Conservation (phyloP, 2,113 vertebrate species). For the Cyprinus carpio region DNA sequence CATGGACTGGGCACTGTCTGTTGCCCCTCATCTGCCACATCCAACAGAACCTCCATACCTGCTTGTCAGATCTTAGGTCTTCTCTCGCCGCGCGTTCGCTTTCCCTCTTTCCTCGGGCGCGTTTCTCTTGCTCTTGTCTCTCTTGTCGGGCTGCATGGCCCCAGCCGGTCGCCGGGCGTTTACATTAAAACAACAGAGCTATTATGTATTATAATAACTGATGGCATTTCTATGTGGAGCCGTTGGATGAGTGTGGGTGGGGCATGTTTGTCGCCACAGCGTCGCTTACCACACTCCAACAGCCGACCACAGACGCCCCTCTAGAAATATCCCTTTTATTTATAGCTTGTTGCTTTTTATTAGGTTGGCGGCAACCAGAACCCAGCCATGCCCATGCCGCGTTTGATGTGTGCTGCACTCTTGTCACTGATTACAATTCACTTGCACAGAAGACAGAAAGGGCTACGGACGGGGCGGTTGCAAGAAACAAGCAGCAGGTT, state of each 20-base stretch:
- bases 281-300: not conserved
- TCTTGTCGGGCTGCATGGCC: too few relatives aligned
- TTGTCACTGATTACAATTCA: constrained; percentile 74
- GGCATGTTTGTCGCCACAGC: not conserved
- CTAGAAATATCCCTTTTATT: constrained; percentile 83
- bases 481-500: too few relatives aligned
- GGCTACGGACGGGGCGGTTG: too few relatives aligned
- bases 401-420: constrained; percentile 76
- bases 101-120: too few relatives aligned
- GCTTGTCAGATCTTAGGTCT: too few relatives aligned
- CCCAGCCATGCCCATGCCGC: constrained; percentile 69
- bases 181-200: constrained; percentile 72
- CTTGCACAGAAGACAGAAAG: constrained; percentile 47
- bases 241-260: constrained; percentile 52
- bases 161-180: too few relatives aligned
- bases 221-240: constrained; percentile 68
- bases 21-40: too few relatives aligned
- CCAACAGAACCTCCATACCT: too few relatives aligned
- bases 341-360: constrained; percentile 78
- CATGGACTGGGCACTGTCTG: too few relatives aligned
- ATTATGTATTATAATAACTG: constrained; percentile 71
- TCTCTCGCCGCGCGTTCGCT: too few relatives aligned
- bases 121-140: too few relatives aligned
- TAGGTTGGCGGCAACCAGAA: constrained; percentile 72
- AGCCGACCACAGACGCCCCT: constrained; percentile 69